phyloP scores from a whole-genome alignment of 2,888 invertebrate genomes.

The Pyralis farinalis region DNA sequence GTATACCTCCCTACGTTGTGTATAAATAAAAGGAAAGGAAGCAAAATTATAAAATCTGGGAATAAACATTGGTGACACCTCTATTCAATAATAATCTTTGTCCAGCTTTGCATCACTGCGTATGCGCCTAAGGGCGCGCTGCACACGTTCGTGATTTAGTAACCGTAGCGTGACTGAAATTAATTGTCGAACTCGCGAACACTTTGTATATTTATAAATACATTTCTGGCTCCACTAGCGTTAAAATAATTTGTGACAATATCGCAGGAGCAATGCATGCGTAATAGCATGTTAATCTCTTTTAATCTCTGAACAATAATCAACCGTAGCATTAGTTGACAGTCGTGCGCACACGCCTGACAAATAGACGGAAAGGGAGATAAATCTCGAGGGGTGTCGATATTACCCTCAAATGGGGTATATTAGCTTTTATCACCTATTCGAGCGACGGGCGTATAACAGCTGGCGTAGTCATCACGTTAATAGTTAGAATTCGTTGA shows the following conservation, averaged over 20 bases:
- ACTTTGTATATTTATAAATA: slow-evolving; percentile 19
- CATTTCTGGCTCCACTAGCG: slow-evolving; percentile 15
- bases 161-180: slow-evolving; percentile 39
- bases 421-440: slow-evolving; percentile 46
- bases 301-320: slow-evolving; percentile 4
- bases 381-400: slow-evolving; percentile 50
- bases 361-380: slow-evolving; percentile 36
- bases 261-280: background rate
- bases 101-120: slow-evolving; percentile 26
- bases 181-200: slow-evolving; percentile 19
- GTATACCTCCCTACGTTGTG: too few species aligned
- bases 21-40: too few species aligned
- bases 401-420: slow-evolving; percentile 49
- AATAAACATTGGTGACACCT: too few species aligned
- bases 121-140: slow-evolving; percentile 41
- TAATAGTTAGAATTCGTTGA: slow-evolving; percentile 43
- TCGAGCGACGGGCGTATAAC: slow-evolving; percentile 24
- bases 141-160: slow-evolving; percentile 49
- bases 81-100: slow-evolving; percentile 25
- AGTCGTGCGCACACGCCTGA: slow-evolving; percentile 28
- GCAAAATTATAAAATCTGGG: too few species aligned
- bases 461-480: slow-evolving; percentile 38
- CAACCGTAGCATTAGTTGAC: slow-evolving; percentile 7
- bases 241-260: background rate
- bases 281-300: background rate